Evolutionary conservation across 2,113 vertebrate genomes (phyloP).

Genomic region (Bos javanicus): DNA sequence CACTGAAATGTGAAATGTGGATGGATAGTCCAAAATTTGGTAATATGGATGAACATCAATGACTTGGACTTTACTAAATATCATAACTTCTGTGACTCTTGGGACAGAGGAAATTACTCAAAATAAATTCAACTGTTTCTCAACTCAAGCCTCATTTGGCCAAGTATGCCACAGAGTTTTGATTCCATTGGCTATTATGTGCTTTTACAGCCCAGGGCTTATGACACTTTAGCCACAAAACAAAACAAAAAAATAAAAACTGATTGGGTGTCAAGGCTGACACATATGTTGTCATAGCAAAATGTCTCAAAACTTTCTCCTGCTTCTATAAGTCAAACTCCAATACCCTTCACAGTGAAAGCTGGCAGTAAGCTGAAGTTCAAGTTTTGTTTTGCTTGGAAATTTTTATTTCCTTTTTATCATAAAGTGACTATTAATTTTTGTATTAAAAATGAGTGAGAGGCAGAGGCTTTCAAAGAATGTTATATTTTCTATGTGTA

Average conservation of each 20-base stretch:
- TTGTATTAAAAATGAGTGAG: not conserved
- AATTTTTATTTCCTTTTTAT: not conserved
- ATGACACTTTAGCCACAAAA: not conserved
- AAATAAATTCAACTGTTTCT: conserved; percentile 6
- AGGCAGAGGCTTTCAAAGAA: not conserved
- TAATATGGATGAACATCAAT: not conserved
- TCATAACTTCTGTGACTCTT: not conserved
- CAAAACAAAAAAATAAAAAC: not conserved
- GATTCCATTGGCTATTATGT: not conserved
- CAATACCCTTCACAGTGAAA: not conserved
- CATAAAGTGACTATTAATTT: not conserved
- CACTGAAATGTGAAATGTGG: not conserved
- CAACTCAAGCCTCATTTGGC: not conserved
- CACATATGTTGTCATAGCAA: not conserved
- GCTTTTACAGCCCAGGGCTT: not conserved
- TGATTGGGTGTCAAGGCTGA: not conserved
- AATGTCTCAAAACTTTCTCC: not conserved
- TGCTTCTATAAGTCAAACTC: not conserved
- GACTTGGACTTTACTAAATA: not conserved
- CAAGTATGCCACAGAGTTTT: not conserved
- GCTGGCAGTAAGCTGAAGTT: not conserved
- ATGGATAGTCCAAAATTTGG: not conserved
- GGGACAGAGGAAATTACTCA: not conserved
- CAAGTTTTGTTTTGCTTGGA: not conserved
- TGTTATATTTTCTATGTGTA: not conserved